Evolutionary conservation across 2,113 vertebrate genomes (phyloP), one percentile per base, ranked within the genome.

Genomic region (Cyanistes caeruleus): DNA sequence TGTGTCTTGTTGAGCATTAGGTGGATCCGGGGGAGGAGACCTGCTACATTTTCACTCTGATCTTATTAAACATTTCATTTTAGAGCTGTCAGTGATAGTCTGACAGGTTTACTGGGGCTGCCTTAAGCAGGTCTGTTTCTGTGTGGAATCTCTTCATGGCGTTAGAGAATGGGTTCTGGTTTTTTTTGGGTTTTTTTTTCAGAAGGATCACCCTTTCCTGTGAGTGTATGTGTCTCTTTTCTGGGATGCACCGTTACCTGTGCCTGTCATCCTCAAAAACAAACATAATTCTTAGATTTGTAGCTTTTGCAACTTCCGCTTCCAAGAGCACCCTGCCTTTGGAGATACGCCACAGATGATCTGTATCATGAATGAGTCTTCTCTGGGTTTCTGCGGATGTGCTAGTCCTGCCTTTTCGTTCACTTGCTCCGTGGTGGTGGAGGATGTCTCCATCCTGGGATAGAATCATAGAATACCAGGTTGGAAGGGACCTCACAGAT

Each of bases 121-220:
- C 70, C 60, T 81, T 20, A 28, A 30, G 33, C 43, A 49, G 73
- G 39, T 16, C 49, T 87, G 19, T 41, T 80, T 39, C 63, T 81
- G 0, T n/a, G 12, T 81, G 35, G 21, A 81, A 77, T 49, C 49
- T 64, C 49, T 64, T 73, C 8, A 15, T 51, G 69, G 19, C 1
- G 0, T 67, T 76, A n/a, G 18, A 80, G 43, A 58, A n/a, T 0
- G 0, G 11, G 6, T 14, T 43, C 15, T 43, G 0, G 37, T 39
- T 0, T 39, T 12, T 39, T 0, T 39, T 39, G 11, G 39, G 11
- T 55, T 67, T n/a, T 22, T 60, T 44, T 63, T 58, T 72, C 37
- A 44, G 48, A 80, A 76, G 39, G n/a, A 31, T 19, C 44, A n/a
- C 28, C 31, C 19, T 77, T 52, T 81, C n/a, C 31, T 63, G 10